Percentiles rank a stretch among this genome's conserved stretches.
Evolutionary conservation across 2,113 vertebrate species (phyloP).

Genomic region (Pterocles orientalis): DNA sequence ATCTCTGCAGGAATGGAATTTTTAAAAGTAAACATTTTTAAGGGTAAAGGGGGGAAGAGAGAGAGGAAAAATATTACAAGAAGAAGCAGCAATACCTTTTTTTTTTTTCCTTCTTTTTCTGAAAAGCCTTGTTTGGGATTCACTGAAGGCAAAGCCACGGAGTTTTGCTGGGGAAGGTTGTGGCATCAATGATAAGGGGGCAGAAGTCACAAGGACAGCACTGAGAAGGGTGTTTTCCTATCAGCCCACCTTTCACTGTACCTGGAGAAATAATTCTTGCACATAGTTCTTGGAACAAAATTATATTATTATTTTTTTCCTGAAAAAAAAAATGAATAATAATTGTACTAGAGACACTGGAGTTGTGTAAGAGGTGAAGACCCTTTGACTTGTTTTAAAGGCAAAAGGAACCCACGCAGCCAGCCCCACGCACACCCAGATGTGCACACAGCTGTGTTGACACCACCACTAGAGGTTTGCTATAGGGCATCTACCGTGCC

Average conservation of each 20-base stretch:
- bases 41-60: not conserved
- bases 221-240: not conserved
- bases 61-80: slow-evolving; percentile 37
- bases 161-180: not conserved
- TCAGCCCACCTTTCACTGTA: slow-evolving; percentile 40
- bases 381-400: slow-evolving; percentile 1
- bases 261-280: slow-evolving; percentile 41
- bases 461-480: not conserved
- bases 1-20: slow-evolving; percentile 65
- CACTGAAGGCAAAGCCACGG: slow-evolving; percentile 20
- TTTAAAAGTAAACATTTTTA: slow-evolving; percentile 67
- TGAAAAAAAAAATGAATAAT: not conserved
- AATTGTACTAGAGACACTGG: not conserved
- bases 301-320: not conserved
- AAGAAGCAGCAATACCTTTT: slow-evolving; percentile 70
- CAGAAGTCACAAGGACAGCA: not conserved
- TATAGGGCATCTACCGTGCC: not conserved
- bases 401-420: not conserved
- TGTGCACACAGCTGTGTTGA: not conserved
- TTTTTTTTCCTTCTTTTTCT: not conserved
- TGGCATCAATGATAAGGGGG: not conserved
- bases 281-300: slow-evolving; percentile 5
- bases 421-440: not conserved
- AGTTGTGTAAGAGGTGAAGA: not conserved
- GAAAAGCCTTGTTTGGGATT: slow-evolving; percentile 24